Percentiles rank a stretch among this genome's conserved stretches.
These are phyloP conservation scores for Linurgus olivaceus DNA, from an alignment of 2,797 vertebrate species.

Conservation along the genomic window DNA sequence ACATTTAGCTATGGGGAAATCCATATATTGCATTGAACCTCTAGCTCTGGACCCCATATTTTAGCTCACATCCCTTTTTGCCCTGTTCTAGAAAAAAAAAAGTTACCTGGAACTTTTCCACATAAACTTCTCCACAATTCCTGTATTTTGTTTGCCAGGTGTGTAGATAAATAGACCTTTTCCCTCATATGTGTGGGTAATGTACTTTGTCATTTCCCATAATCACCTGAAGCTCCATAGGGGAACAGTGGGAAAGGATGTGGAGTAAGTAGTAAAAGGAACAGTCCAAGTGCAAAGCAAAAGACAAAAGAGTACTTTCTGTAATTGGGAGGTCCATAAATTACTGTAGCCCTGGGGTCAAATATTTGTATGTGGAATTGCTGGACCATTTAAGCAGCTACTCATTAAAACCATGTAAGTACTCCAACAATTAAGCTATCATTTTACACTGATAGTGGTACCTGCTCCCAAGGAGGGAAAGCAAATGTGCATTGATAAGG, in stretches of 20 bases:
- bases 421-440: constrained; percentile 8
- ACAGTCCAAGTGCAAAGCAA: background rate
- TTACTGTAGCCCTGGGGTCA: constrained; percentile 42
- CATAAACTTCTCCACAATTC: constrained; percentile 29
- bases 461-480: constrained; percentile 4
- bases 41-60: background rate
- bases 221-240: background rate
- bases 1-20: constrained; percentile 66
- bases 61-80: background rate
- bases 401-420: constrained; percentile 49
- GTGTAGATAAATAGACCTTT: constrained; percentile 57
- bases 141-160: constrained; percentile 40
- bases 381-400: constrained; percentile 12
- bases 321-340: constrained; percentile 45
- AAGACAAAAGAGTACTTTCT: constrained; percentile 21
- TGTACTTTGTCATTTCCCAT: background rate
- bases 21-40: background rate
- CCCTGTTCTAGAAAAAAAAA: constrained; percentile 34
- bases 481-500: background rate
- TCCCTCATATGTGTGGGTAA: constrained; percentile 10
- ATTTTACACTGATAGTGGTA: background rate
- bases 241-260: background rate
- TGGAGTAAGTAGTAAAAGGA: constrained; percentile 21
- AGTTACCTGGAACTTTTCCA: constrained; percentile 44
- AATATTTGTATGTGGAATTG: constrained; percentile 44